Base-by-base conservation (phyloP, 2,113 vertebrate genomes). In the Meriones unguiculatus region DNA sequence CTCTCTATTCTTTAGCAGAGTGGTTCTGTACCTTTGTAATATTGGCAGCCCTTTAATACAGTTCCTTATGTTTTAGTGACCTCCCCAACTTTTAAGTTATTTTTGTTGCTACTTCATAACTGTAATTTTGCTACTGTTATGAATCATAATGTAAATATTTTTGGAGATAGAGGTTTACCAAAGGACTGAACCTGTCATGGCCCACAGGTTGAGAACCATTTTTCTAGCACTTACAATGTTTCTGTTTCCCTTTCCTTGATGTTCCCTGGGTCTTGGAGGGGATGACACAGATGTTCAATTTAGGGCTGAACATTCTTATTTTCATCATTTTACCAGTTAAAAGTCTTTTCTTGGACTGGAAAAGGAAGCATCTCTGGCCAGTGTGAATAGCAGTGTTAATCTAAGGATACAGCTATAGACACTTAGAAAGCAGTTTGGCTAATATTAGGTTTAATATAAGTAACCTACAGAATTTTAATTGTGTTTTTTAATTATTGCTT, bases 401-500 rank as follows among this genome's bases (percentile, higher is more conserved):
- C n/a, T 30, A 64, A 84, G 30, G n/a, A 3, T 64, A 5, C 17
- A 64, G 28, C n/a, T 84, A 30, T 64, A 64, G 64, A 84, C 18
- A 64, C 64, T 41, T 41, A 64, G 81, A 64, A 84, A 14, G n/a
- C 12, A 64, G 13, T 84, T 84, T 84, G 80, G 59, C 28, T 84
- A 41, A 3, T 64, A 41, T 64, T 84, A 64, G 62, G 35, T 35
- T 62, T 82, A 82, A 46, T 46, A 25, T 75, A 46, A 82, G 20
- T 93, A 62, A 92, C 38, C 8, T 91, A 25, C 82, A 93, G 69
- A 90, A 92, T 94, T 94, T 89, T 87, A 90, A 75, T 90, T 84
- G 14, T 86, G 54, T 90, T 0, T 72, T 96, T 97, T 96, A 25
- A 30, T 87, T 86, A 15, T 94, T 95, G 59, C 64, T 93, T 97